phyloP scores from a whole-genome alignment of 2,888 invertebrate species.

The Salpingus planirostris region DNA sequence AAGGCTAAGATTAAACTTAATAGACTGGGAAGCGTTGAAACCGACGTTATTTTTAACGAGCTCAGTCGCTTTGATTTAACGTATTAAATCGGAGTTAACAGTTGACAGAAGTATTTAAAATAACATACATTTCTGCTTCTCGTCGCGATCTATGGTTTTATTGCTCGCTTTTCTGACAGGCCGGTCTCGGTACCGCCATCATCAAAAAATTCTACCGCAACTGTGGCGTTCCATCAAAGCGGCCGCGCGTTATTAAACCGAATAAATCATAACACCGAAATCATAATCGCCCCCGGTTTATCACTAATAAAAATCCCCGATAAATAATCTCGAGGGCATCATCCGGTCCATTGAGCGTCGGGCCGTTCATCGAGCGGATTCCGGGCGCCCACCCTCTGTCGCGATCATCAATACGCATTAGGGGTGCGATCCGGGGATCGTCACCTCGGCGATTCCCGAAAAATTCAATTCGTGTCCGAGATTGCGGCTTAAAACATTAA shows the following conservation, averaged over 20 bases:
- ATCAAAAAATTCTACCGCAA: too few species aligned
- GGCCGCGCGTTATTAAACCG: conserved; percentile 22
- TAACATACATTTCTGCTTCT: conserved; percentile 37
- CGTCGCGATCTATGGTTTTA: conserved; percentile 22
- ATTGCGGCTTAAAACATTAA: conserved; percentile 36
- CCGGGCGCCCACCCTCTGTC: conserved; percentile 12
- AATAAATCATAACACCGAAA: conserved; percentile 25
- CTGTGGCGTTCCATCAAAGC: too few species aligned
- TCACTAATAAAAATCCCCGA: conserved; percentile 19
- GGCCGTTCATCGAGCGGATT: conserved; percentile 25
- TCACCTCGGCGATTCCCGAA: too few species aligned
- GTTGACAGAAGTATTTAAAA: conserved; percentile 37
- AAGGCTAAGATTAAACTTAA: conserved; percentile 21
- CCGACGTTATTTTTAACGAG: conserved; percentile 30
- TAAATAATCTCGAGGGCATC: conserved; percentile 13
- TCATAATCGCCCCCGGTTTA: conserved; percentile 21
- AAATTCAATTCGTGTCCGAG: too few species aligned
- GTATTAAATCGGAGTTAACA: conserved; percentile 33
- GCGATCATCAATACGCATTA: conserved; percentile 40
- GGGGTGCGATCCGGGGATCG: too few species aligned
- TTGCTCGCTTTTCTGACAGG: conserved; percentile 16
- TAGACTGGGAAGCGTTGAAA: conserved; percentile 27
- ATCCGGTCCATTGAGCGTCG: conserved; percentile 16
- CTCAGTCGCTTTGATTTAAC: conserved; percentile 31
- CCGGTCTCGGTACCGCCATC: conserved; percentile 12